Base-by-base conservation (phyloP, 2,113 vertebrate genomes). In the Nothocercus nigrocapillus region DNA sequence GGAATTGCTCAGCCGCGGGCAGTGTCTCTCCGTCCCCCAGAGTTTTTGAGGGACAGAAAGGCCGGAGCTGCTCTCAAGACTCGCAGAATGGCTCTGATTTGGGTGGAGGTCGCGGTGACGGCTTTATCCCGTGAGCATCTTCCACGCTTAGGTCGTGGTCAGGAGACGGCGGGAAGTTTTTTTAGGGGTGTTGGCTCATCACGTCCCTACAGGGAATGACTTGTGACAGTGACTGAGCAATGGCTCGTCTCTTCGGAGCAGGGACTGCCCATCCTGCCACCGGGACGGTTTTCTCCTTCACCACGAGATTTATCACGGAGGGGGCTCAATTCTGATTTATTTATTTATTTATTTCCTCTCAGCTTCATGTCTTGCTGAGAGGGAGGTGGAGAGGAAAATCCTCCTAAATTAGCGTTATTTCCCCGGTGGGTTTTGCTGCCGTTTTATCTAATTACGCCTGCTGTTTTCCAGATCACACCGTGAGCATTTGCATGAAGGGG, bases 381-480 rank as follows among this genome's bases (percentile, higher is more conserved):
- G 77, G 85, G 88, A 94, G 92, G 93, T 91, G 36, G 86, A 94
- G 81, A 92, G 77, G 90, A 96, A 96, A 95, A 91, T 94, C 84
- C 81, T 93, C 94, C 90, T 94, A 82, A 89, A 94, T 89, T 97
- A 94, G 90, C 88, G 85, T 94, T 92, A 95, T 96, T 96, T 94
- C 91, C 93, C 88, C 94, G 74, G 82, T 91, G 96, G 96, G 94
- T 88, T 95, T 96, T 96, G 92, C 94, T 94, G 93, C 95, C 91
- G 96, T 96, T 96, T 96, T 96, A 95, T 96, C 95, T 94, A 96
- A 97, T 97, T 96, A 97, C 30, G 47, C 95, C 94, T 96, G 96
- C 94, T 96, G 94, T 96, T 97, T 95, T 96, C 94, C 93, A 93
- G 94, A 97, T 97, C 96, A 87, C 94, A 96, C 89, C 94, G 95